A percentile compares a stretch with the other conserved stretches of the same genome.
phyloP scores from a whole-genome alignment of 2,888 invertebrate species.

The Catocala sponsa region DNA sequence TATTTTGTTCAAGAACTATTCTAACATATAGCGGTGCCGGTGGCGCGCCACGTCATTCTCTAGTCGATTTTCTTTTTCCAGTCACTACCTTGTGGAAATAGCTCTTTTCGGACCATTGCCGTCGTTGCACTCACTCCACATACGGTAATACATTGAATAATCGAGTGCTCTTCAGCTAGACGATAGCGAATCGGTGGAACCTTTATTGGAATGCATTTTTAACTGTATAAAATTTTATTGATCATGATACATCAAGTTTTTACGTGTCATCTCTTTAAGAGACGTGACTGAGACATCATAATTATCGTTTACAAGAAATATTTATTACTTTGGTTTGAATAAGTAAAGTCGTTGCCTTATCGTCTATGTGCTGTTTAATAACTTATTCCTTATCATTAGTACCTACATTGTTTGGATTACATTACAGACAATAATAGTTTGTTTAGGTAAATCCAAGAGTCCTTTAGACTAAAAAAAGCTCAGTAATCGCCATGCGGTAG shows the following conservation, averaged over 20 bases:
- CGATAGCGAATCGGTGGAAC: slow-evolving; percentile 32
- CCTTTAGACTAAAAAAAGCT: no score
- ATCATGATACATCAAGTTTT: slow-evolving; percentile 19
- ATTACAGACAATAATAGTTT: slow-evolving; percentile 13
- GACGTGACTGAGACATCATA: not conserved
- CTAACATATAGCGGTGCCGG: slow-evolving; percentile 32
- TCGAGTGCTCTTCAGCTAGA: slow-evolving; percentile 58
- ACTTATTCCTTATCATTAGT: not conserved
- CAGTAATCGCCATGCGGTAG: no score
- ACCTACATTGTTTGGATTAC: no score
- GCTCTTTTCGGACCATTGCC: slow-evolving; percentile 71
- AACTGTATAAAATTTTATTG: slow-evolving; percentile 25
- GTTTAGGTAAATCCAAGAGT: no score
- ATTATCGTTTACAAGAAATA: not conserved
- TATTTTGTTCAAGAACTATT: slow-evolving; percentile 49
- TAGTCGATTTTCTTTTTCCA: slow-evolving; percentile 66
- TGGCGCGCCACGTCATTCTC: slow-evolving; percentile 45
- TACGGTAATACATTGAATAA: slow-evolving; percentile 67
- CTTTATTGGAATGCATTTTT: slow-evolving; percentile 37
- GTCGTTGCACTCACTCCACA: slow-evolving; percentile 52
- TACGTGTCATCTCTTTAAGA: slow-evolving; percentile 4
- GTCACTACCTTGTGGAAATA: slow-evolving; percentile 65
- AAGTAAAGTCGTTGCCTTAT: not conserved
- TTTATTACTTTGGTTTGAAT: not conserved
- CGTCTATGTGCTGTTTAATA: not conserved